Base-by-base conservation (phyloP, 2,113 vertebrate species). In the Mystacornis crossleyi region DNA sequence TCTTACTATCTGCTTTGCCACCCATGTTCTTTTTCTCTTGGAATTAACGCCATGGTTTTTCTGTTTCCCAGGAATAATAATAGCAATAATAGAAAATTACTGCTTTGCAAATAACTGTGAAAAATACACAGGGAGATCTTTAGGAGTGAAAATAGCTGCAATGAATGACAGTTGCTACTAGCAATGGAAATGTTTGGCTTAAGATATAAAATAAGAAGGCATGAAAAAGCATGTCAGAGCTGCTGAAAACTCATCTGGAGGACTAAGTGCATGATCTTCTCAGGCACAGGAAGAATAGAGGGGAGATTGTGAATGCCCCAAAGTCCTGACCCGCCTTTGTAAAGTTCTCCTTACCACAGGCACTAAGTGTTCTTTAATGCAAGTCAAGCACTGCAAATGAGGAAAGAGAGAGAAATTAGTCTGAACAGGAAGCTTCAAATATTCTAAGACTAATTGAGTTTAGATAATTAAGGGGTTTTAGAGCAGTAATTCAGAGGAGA, bases 1-100 rank as follows among this genome's bases (percentile, higher is more conserved):
- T 89, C 94, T 96, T 96, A 91, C 95, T 98, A 81, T 92, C 96
- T 97, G 91, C 94, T 94, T 89, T 93, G 93, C 90, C 86, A 94
- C 80, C 45, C 8, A 60, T 93, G 62, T 86, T 90, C 85, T 95
- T 95, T 94, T 93, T 96, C 91, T 87, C 61, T 93, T 86, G 90
- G 89, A 94, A 97, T 95, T 81, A 73, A 82, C 60, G 28, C 65
- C 53, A 6, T 70, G 18, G 18, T 12, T 14, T 48, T 93, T 88
- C 85, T 88, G 87, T 95, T 96, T 95, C 95, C 72, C 45, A 54
- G 84, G 81, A 97, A 95, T 90, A 97, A 95, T 93, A 77, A 81
- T 18, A 74, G 64, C 72, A 78, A 51, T 81, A 84, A 74, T 83
- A 97, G 66, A 89, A 89, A 95, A 93, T 57, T 50, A 55, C 17